phyloP scores from a whole-genome alignment of 2,113 vertebrate genomes.

The Macrotis lagotis region DNA sequence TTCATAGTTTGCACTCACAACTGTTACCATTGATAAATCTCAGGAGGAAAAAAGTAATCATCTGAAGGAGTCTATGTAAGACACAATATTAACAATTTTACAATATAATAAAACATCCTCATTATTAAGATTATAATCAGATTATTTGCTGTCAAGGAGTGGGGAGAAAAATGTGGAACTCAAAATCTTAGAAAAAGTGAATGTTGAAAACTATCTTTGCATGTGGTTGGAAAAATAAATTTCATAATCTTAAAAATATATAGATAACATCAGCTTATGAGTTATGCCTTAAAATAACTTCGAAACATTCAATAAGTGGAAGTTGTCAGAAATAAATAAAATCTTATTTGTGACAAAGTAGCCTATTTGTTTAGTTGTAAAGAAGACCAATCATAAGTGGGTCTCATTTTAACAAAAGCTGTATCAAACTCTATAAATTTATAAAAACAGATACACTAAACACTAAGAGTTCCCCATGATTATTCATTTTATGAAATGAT shows the following conservation, averaged over 20 bases:
- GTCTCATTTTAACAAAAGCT: not conserved
- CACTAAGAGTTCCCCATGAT: not conserved
- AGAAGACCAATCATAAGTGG: not conserved
- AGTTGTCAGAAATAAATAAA: slow-evolving; percentile 20
- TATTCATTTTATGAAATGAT: not conserved
- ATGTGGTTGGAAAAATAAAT: too few relatives aligned
- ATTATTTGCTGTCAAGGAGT: too few relatives aligned
- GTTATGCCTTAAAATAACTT: slow-evolving; percentile 45
- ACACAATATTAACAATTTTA: slow-evolving; percentile 30
- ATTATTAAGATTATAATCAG: slow-evolving; percentile 39
- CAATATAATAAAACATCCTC: slow-evolving; percentile 55
- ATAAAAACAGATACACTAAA: not conserved
- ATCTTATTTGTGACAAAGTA: not conserved
- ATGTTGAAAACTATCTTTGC: too few relatives aligned
- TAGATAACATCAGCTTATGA: slow-evolving; percentile 10
- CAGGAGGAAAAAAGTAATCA: slow-evolving; percentile 27
- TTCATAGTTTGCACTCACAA: slow-evolving; percentile 39
- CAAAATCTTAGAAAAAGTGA: too few relatives aligned
- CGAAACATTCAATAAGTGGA: too few relatives aligned
- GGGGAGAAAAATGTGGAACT: too few relatives aligned
- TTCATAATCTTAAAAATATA: too few relatives aligned
- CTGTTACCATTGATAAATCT: slow-evolving; percentile 47
- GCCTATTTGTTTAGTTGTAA: not conserved
- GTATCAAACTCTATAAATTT: not conserved
- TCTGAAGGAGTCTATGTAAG: slow-evolving; percentile 28